These are phyloP conservation scores for Lymantria monacha DNA, from an alignment of 2,888 invertebrate species.

Conservation along the genomic window DNA sequence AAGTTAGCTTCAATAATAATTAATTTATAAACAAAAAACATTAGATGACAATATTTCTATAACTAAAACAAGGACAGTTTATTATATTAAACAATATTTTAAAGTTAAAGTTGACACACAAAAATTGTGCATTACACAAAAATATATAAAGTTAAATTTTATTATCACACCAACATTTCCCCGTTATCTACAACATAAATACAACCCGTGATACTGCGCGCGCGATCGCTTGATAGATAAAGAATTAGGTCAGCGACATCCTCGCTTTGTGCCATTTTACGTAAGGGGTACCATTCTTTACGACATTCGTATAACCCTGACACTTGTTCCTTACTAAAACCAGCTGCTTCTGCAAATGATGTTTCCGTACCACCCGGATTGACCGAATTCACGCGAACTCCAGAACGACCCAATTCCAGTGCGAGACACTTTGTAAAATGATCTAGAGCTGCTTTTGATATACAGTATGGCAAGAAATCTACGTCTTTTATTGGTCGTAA, in stretches of 20 bases:
- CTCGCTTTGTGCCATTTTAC: conserved; percentile 89
- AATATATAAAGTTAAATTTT: background rate
- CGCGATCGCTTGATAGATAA: conserved; percentile 93
- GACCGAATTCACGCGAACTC: conserved; percentile 93
- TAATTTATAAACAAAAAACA: too few relatives aligned
- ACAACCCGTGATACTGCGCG: conserved; percentile 94
- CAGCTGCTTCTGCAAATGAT: conserved; percentile 80
- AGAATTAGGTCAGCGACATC: conserved; percentile 95
- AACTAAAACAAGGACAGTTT: too few relatives aligned
- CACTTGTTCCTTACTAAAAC: conserved; percentile 84
- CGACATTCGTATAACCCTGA: conserved; percentile 88
- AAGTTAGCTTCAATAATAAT: too few relatives aligned
- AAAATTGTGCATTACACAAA: too few relatives aligned
- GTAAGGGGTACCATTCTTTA: conserved; percentile 92
- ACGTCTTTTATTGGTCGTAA: conserved; percentile 80
- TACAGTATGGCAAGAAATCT: conserved; percentile 91
- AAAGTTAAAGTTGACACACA: too few relatives aligned
- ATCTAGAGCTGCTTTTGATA: conserved; percentile 96
- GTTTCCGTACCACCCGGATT: conserved; percentile 97
- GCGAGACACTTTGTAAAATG: conserved; percentile 96
- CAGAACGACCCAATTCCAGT: conserved; percentile 88
- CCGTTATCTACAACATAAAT: conserved; percentile 72
- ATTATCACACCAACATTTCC: conserved; percentile 52
- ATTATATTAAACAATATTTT: too few relatives aligned
- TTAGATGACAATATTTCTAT: too few relatives aligned